Conservation (phyloP, 2,888 invertebrate species). For the Ernsta delagoae region DNA sequence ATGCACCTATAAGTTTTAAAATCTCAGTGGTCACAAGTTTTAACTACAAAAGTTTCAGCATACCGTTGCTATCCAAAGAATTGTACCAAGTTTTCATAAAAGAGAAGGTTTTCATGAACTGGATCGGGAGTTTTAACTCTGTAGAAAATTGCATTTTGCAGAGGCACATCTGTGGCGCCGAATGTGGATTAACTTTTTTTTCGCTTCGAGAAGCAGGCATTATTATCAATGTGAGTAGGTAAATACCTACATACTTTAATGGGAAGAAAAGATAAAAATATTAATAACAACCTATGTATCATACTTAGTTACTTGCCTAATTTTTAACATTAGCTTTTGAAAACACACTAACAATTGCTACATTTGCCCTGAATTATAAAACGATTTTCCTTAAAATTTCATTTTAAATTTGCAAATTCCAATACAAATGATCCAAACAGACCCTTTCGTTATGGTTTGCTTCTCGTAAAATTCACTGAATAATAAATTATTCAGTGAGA, state of each 20-base stretch:
- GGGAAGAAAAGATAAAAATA: no score
- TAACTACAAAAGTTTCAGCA: constrained; percentile 3
- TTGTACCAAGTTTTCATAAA: constrained; percentile 5
- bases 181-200: background rate
- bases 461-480: constrained; percentile 11
- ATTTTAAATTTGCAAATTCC: background rate
- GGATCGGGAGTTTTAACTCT: background rate
- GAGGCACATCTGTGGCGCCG: background rate
- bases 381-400: background rate
- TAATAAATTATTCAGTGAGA: constrained; percentile 13
- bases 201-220: background rate
- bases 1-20: background rate
- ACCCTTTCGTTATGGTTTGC: constrained; percentile 12
- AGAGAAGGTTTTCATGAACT: constrained; percentile 7
- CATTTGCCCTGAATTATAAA: background rate
- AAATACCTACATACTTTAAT: no score
- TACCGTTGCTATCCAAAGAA: constrained; percentile 5
- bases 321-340: no score
- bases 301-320: no score
- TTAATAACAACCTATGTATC: no score
- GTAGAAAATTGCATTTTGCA: constrained; percentile 1
- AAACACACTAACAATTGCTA: background rate
- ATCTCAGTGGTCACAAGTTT: constrained; percentile 3
- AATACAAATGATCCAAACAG: constrained; percentile 13
- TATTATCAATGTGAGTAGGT: no score